Base-by-base conservation (phyloP, 2,888 invertebrate genomes). In the Pollenia angustigena region DNA sequence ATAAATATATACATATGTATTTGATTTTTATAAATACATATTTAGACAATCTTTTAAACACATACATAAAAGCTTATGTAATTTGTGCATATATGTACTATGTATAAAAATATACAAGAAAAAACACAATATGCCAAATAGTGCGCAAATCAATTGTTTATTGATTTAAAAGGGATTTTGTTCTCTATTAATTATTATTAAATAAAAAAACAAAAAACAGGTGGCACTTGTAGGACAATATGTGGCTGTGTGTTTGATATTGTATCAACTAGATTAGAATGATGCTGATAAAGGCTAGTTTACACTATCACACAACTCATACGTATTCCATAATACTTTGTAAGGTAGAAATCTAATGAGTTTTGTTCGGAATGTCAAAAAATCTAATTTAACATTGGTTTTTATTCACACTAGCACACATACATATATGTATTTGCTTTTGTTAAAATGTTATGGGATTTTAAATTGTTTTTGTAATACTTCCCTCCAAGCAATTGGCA, bases 131-230 rank as follows among this genome's bases (percentile, higher is more conserved):
- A 48, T 75, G 62, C 46, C 75, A 76, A 85, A 81, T 80, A 76
- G 80, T 75, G 80, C 85, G 60, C 85, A 80, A 81, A 85, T 75
- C 80, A 85, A 75, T 85, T 80, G 80, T 85, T 81, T 46, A 76
- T 71, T 48, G 75, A 66, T 66, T 50, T 76, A 11, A 72, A 76
- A 84, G 23, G 71, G 62, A 11, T 76, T 68, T 58, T 58, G 48
- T 72, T 56, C 44, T 66, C 32, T 54, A 48, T 44, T 75, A 75
- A 68, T 68, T 40, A 18, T 64, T 23, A 74, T 44, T 32, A 48
- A 68, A 58, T 56, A 60, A 68, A 81, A 68, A 23, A 23, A 23
- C 23, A 23, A 23, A 23, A 18, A 2, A 23, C 58, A 75, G 75
- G 75, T 82, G 75, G 14, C 69, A 32, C 6, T 23, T 50, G 58